Evolutionary conservation across 2,113 vertebrate genomes (phyloP).

Genomic region (Mola mola): DNA sequence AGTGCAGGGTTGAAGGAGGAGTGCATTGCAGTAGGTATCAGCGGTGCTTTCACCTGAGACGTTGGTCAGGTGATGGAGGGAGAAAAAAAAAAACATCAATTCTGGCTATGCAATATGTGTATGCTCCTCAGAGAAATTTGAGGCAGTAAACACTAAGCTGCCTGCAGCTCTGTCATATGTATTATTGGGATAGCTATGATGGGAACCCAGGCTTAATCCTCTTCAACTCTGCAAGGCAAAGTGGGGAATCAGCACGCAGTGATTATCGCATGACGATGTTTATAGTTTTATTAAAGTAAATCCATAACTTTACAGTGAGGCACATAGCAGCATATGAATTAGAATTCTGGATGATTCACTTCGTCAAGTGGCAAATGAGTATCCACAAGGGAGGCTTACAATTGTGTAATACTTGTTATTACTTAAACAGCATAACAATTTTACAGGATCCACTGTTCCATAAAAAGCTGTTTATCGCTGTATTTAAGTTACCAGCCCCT

Average conservation of each 20-base stretch:
- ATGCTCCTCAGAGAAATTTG: slow-evolving; percentile 55
- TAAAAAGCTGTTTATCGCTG: slow-evolving; percentile 55
- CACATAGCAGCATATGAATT: slow-evolving; percentile 26
- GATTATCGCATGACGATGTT: slow-evolving; percentile 50
- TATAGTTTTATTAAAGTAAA: slow-evolving; percentile 51
- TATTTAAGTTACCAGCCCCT: slow-evolving; percentile 6
- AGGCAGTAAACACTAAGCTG: slow-evolving; percentile 69
- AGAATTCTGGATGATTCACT: slow-evolving; percentile 40
- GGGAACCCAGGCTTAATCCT: slow-evolving; percentile 67
- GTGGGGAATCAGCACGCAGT: slow-evolving; percentile 34
- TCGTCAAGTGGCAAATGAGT: background rate
- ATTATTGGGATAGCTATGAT: slow-evolving; percentile 64
- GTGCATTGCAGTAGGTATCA: slow-evolving; percentile 43
- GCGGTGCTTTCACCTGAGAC: slow-evolving; percentile 47
- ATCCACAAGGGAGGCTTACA: slow-evolving; percentile 27
- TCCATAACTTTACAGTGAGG: slow-evolving; percentile 23
- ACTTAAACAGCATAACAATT: slow-evolving; percentile 36
- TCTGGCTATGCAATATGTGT: slow-evolving; percentile 29
- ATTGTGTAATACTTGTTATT: slow-evolving; percentile 52
- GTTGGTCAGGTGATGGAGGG: slow-evolving; percentile 58
- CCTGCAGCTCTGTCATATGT: slow-evolving; percentile 70
- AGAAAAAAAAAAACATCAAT: slow-evolving; percentile 26
- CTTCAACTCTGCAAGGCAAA: slow-evolving; percentile 62
- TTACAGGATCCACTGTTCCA: slow-evolving; percentile 51
- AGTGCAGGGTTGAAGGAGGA: slow-evolving; percentile 5